Percentiles rank a stretch among this genome's conserved stretches.
Evolutionary conservation across 2,888 invertebrate species (phyloP).

Genomic region (Molanna angustata): DNA sequence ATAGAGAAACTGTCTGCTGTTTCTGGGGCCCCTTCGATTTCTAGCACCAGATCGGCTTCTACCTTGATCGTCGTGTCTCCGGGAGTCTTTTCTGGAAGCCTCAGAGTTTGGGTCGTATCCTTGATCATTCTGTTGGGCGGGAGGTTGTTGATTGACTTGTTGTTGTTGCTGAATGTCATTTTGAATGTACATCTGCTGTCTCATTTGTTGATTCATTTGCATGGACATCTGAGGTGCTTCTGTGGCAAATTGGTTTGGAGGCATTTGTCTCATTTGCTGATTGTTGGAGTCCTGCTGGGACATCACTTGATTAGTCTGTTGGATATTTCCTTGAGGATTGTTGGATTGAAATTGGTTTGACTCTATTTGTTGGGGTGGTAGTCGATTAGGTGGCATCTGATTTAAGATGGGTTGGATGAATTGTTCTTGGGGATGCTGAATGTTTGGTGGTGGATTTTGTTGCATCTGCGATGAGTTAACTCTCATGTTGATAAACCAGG

Average conservation of each 20-base stretch:
- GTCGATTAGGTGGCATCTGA: slow-evolving; percentile 8
- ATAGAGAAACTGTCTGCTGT: slow-evolving; percentile 18
- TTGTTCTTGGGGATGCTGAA: slow-evolving; percentile 1
- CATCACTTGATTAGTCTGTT: background rate
- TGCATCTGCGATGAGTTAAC: slow-evolving; percentile 5
- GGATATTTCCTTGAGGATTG: slow-evolving; percentile 1
- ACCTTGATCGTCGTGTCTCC: slow-evolving; percentile 15
- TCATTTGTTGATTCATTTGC: background rate
- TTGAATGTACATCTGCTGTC: slow-evolving; percentile 3
- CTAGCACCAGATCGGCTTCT: slow-evolving; percentile 16
- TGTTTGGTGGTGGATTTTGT: background rate
- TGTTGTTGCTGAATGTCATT: slow-evolving; percentile 1
- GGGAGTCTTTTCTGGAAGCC: slow-evolving; percentile 14
- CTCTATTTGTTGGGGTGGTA: background rate
- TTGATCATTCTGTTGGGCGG: background rate
- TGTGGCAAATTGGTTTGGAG: background rate
- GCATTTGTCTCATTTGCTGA: slow-evolving; percentile 4
- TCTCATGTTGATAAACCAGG: background rate
- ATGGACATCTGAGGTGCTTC: slow-evolving; percentile 4
- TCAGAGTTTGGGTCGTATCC: background rate
- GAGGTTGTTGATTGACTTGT: slow-evolving; percentile 6
- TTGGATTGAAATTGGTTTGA: slow-evolving; percentile 8
- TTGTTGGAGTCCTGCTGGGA: slow-evolving; percentile 6
- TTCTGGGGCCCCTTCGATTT: slow-evolving; percentile 20
- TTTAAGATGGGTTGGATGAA: background rate